These are phyloP conservation scores for Phortica variegata DNA, from an alignment of 1,140 invertebrate species.

Conservation along the genomic window DNA sequence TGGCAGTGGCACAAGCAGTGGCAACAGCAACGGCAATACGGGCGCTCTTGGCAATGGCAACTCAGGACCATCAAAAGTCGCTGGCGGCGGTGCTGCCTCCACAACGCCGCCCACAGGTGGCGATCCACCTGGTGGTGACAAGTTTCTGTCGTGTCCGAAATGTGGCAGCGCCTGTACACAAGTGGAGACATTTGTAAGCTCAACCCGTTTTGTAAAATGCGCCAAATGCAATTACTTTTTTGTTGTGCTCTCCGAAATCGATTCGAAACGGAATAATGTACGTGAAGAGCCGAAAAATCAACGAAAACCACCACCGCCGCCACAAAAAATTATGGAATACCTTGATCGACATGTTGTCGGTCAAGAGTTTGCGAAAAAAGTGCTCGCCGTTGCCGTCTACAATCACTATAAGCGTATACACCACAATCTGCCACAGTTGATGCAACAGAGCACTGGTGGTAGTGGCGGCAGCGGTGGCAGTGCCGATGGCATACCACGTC, in stretches of 20 bases:
- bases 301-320: conserved; percentile 81
- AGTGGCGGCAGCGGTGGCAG: conserved; percentile 51
- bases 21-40: conserved; percentile 4
- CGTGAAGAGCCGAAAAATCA: conserved; percentile 75
- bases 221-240: conserved; percentile 98
- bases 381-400: conserved; percentile 97
- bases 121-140: conserved; percentile 42
- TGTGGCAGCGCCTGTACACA: conserved; percentile 95
- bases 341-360: conserved; percentile 96
- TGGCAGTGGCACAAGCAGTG: conserved; percentile 2
- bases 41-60: conserved; percentile 1
- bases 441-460: conserved; percentile 32
- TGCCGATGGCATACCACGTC: conserved; percentile 55
- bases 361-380: conserved; percentile 97
- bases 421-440: conserved; percentile 79
- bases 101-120: conserved; percentile 23
- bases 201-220: conserved; percentile 94
- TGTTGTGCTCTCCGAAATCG: conserved; percentile 91
- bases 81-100: conserved; percentile 16
- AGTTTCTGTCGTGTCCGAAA: conserved; percentile 82
- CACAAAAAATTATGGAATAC: conserved; percentile 96
- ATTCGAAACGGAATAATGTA: conserved; percentile 75
- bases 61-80: conserved; percentile 14
- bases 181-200: conserved; percentile 96
- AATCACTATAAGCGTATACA: conserved; percentile 98